Evolutionary conservation across 2,888 invertebrate genomes (phyloP), one percentile per base, ranked within the genome.

Genomic region (Latrodectus hesperus): DNA sequence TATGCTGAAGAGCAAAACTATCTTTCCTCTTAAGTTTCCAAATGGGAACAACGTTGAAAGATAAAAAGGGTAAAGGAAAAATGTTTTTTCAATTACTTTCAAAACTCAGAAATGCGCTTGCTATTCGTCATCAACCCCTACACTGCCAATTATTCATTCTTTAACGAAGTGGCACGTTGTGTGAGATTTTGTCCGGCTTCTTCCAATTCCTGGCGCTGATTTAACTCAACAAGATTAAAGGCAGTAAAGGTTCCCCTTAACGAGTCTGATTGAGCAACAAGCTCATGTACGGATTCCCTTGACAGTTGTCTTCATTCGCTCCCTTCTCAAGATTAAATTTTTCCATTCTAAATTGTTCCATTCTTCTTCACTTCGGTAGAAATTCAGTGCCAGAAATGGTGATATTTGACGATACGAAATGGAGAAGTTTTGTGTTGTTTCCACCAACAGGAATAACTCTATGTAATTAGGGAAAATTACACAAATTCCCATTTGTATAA

Each of bases 251-350:
- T 49, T 64, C 64, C 80, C 71, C 53, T 16, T 81, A 81, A 81
- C 81, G 81, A 81, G 81, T 17, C 64, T 83, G 83, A 83, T 83
- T 83, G 83, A 76, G 76, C 68, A 83, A 83, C 76, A 75, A 76
- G 82, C 75, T 51, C 68, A 52, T 83, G 65, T 83, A 76, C n/a
- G 83, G 83, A 83, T 83, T 83, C 83, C 26, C 81, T 65, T n/a
- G 38, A 38, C 38, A 3, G 14, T 16, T 68, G 14, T 9, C 49
- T 71, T 16, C n/a, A 51, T 71, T 38, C 17, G 49, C n/a, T 14
- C 14, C 16, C n/a, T 71, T 71, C 60, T 60, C n/a, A 16, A 60
- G 60, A 60, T 60, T 60, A 60, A n/a, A 60, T 60, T 60, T 60
- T 60, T 60, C 60, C 12, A 60, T 60, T 60, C 60, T 16, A 60